Evolutionary conservation across 2,888 invertebrate species (phyloP).

Genomic region (Phyto melanocephala): DNA sequence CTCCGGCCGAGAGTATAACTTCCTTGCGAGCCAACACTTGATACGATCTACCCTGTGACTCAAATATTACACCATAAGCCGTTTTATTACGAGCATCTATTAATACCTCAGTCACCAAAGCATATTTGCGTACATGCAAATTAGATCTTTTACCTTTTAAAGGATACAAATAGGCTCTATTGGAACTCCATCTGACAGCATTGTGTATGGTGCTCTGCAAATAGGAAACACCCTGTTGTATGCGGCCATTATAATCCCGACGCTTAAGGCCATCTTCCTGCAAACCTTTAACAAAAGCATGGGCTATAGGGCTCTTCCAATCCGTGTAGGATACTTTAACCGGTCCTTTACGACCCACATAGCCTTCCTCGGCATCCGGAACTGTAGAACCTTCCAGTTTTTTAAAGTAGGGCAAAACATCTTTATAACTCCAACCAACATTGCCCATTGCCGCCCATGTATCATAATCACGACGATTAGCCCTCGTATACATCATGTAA

Average conservation of each 20-base stretch:
- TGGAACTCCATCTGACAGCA: constrained; percentile 81
- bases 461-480: constrained; percentile 86
- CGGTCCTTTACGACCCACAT: constrained; percentile 80
- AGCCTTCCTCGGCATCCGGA: constrained; percentile 78
- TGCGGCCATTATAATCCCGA: constrained; percentile 84
- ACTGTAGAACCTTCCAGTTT: constrained; percentile 86
- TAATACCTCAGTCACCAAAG: constrained; percentile 81
- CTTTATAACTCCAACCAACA: constrained; percentile 85
- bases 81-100: constrained; percentile 79
- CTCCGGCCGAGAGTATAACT: constrained; percentile 87
- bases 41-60: constrained; percentile 77
- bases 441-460: constrained; percentile 86
- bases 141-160: constrained; percentile 80
- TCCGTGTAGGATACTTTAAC: constrained; percentile 81
- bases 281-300: constrained; percentile 83
- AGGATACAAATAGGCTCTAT: constrained; percentile 82
- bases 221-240: constrained; percentile 82
- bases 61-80: constrained; percentile 81
- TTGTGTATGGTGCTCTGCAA: constrained; percentile 82
- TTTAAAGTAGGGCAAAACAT: constrained; percentile 87
- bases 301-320: constrained; percentile 81
- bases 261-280: constrained; percentile 82
- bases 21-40: constrained; percentile 82
- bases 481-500: constrained; percentile 89
- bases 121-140: constrained; percentile 81